Conservation (phyloP, 2,797 vertebrate genomes). For the Lepilemur septentrionalis region DNA sequence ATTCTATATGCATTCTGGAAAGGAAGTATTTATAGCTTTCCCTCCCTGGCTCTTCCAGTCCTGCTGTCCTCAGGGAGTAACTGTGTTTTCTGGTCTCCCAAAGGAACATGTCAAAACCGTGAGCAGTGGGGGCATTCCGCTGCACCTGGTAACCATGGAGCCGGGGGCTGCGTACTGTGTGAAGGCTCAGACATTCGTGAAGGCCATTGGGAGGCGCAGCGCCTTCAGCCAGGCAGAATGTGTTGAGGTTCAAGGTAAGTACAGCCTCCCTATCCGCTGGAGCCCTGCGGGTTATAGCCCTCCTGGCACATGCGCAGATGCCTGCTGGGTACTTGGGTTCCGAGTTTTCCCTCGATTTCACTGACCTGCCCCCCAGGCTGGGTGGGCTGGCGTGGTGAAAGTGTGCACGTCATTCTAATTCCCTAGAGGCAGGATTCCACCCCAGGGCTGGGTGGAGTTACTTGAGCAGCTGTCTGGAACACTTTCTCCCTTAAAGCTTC, state of each 20-base stretch:
- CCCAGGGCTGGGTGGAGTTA: background rate
- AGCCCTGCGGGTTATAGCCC: background rate
- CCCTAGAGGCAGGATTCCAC: background rate
- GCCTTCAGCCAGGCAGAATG: constrained; percentile 82
- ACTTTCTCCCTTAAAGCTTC: background rate
- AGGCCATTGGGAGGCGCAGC: constrained; percentile 81
- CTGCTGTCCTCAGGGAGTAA: background rate
- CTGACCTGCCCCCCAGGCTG: background rate
- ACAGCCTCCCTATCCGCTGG: background rate
- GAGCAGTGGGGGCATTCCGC: constrained; percentile 33
- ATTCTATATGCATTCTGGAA: background rate
- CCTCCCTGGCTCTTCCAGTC: background rate
- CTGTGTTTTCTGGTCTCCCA: constrained; percentile 19
- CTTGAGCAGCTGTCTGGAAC: background rate
- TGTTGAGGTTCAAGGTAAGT: constrained; percentile 80
- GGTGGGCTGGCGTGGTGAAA: background rate
- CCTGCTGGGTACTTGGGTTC: background rate
- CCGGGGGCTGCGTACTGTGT: constrained; percentile 81
- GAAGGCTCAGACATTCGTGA: constrained; percentile 79
- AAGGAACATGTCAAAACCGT: constrained; percentile 78
- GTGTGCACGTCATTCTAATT: background rate
- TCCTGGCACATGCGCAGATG: fast-evolving
- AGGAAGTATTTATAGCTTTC: background rate
- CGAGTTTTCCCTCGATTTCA: background rate
- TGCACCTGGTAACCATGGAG: constrained; percentile 81